Base-by-base conservation (phyloP, 2,797 vertebrate species). In the Benthosema pterotum region DNA sequence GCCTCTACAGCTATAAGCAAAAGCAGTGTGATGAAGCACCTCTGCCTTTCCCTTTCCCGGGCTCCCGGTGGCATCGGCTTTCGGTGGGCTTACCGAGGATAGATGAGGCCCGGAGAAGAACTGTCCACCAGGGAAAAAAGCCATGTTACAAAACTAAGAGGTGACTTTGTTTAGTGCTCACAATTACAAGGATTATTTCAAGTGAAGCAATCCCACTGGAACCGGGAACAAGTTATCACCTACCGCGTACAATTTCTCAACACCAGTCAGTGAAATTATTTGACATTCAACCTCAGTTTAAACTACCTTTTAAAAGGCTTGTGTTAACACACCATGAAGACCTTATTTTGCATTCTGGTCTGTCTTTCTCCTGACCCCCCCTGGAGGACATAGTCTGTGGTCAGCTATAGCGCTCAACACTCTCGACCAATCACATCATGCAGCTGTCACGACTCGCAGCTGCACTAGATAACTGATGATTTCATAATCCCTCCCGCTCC, bases 1-100 rank as follows among this genome's bases (percentile, higher is more conserved):
- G 78, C 74, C 82, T 79, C 67, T 58, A 51, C 42, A 64, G 66
- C 70, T 75, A 85, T n/a, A 88, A 88, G 32, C 69, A 65, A 42
- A 78, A 49, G 65, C 69, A 83, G 73, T 57, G 70, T 42, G 65
- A 79, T 78, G 71, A 85, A 83, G 78, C 64, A 51, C 32, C 49
- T 65, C 64, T 59, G 0, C 32, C 52, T 65, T 77, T 72, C 59
- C 49, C 67, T 76, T 79, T 85, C 63, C 54, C 56, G 14, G 45
- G 49, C 47, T 55, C 61, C 43, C 52, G 15, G 3, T 25, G 62
- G 64, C 57, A 8, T 42, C 48, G 11, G 45, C 11, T 63, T 71
- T 72, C 49, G 15, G 6, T 22, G 46, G 59, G 45, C 50, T 72
- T 73, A 71, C 45, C 42, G 16, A 57, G 52, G 57, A 12, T 70